These are phyloP conservation scores for Andrena praecox DNA, from an alignment of 2,888 invertebrate genomes.

Conservation along the genomic window DNA sequence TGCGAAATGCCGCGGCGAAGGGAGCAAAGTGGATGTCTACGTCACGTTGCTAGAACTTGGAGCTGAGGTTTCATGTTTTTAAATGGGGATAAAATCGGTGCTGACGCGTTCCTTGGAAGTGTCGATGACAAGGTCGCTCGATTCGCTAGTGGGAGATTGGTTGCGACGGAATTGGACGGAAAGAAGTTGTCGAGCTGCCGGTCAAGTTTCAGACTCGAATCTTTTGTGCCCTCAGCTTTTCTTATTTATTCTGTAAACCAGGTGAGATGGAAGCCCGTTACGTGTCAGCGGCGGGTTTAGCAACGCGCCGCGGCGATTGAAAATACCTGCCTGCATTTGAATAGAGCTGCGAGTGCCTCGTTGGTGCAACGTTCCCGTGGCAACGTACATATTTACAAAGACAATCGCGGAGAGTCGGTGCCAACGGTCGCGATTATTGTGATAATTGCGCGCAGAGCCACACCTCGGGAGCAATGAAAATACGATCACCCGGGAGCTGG, in stretches of 20 bases:
- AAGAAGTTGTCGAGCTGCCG: neutral
- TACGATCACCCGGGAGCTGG: neutral
- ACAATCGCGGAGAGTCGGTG: neutral
- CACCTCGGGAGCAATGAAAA: constrained; percentile 9
- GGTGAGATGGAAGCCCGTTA: neutral
- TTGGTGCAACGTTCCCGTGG: neutral
- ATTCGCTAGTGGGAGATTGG: too few species aligned
- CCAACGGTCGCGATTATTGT: constrained; percentile 7
- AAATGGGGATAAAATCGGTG: too few species aligned
- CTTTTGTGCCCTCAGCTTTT: too few species aligned
- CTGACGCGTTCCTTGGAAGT: too few species aligned
- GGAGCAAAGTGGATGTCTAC: neutral
- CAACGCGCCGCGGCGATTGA: neutral
- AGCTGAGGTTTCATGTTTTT: too few species aligned
- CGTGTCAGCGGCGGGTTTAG: neutral
- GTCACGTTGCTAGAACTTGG: too few species aligned
- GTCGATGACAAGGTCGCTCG: too few species aligned
- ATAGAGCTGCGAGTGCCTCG: neutral
- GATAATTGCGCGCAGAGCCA: constrained; percentile 6
- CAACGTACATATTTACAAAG: neutral
- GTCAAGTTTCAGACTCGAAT: too few species aligned
- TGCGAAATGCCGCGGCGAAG: neutral
- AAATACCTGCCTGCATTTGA: neutral
- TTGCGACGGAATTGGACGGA: neutral
- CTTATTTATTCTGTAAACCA: neutral